A percentile compares a stretch with the other conserved stretches of the same genome.
Conservation (phyloP, 2,888 invertebrate species). For the Cheilosia scutellata region DNA sequence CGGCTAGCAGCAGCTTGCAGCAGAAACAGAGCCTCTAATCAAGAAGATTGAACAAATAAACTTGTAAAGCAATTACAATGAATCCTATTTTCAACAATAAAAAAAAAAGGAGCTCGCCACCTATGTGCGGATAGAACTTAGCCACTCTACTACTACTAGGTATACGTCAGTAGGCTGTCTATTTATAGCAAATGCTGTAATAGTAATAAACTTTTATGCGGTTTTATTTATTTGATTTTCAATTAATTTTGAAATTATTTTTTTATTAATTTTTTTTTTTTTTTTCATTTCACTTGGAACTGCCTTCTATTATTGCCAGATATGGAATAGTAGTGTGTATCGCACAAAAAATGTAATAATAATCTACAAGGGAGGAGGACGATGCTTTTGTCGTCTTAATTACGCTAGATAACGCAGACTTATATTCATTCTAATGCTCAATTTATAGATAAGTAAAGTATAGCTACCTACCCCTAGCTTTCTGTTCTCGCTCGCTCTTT, state of each 20-base stretch:
- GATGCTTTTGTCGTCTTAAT: conserved; percentile 66
- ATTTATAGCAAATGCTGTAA: conserved; percentile 70
- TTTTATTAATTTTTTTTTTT: no score
- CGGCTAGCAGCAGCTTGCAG: conserved; percentile 24
- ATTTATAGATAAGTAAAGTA: conserved; percentile 37
- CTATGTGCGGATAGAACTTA: background rate
- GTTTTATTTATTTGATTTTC: conserved; percentile 38
- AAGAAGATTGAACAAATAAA: conserved; percentile 33
- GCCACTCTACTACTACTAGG: conserved; percentile 25
- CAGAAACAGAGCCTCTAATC: conserved; percentile 6
- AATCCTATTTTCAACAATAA: background rate
- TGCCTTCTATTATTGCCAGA: no score
- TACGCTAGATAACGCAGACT: conserved; percentile 70
- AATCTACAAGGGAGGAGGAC: conserved; percentile 52
- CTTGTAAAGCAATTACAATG: conserved; percentile 35
- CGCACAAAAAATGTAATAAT: conserved; percentile 30
- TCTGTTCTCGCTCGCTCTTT: background rate
- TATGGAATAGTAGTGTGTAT: conserved; percentile 8
- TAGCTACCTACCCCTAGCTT: background rate
- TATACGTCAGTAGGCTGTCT: conserved; percentile 36
- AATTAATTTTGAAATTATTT: conserved; percentile 52
- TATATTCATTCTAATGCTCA: conserved; percentile 62
- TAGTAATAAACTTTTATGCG: conserved; percentile 67
- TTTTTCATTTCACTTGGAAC: conserved; percentile 22
- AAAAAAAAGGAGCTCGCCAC: conserved; percentile 50